Conservation (phyloP, 2,797 vertebrate genomes). For the Lepus oiostolus region DNA sequence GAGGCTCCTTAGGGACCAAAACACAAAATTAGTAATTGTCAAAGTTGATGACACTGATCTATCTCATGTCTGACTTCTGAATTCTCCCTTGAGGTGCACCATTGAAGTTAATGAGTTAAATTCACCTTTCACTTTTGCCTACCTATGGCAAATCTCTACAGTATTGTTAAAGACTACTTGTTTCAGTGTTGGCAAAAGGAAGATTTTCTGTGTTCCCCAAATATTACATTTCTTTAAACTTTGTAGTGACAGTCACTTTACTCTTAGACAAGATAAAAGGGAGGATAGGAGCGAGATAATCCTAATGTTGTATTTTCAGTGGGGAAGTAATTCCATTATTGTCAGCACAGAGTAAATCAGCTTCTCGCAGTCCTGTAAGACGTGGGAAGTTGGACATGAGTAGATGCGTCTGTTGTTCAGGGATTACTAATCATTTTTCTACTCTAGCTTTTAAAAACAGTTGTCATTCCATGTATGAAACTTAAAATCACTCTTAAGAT, state of each 20-base stretch:
- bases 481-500: slow-evolving; percentile 18
- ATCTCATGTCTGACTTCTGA: neutral
- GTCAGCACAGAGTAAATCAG: neutral
- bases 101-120: neutral
- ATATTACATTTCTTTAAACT: neutral
- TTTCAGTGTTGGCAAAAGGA: neutral
- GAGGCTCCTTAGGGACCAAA: neutral
- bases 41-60: neutral
- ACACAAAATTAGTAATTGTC: slow-evolving; percentile 2
- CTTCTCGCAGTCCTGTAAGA: slow-evolving; percentile 23
- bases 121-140: neutral
- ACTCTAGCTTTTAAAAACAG: slow-evolving; percentile 58
- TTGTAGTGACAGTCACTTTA: slow-evolving; percentile 8
- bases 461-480: neutral
- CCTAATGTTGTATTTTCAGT: slow-evolving; percentile 16
- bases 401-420: neutral
- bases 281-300: neutral
- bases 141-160: neutral
- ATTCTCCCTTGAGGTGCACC: neutral
- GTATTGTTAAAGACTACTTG: neutral
- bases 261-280: slow-evolving; percentile 28
- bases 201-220: neutral
- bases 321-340: slow-evolving; percentile 15
- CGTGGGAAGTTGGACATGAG: neutral
- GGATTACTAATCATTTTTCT: neutral